Conservation (phyloP, 2,797 vertebrate species). For the Smutsia gigantea region DNA sequence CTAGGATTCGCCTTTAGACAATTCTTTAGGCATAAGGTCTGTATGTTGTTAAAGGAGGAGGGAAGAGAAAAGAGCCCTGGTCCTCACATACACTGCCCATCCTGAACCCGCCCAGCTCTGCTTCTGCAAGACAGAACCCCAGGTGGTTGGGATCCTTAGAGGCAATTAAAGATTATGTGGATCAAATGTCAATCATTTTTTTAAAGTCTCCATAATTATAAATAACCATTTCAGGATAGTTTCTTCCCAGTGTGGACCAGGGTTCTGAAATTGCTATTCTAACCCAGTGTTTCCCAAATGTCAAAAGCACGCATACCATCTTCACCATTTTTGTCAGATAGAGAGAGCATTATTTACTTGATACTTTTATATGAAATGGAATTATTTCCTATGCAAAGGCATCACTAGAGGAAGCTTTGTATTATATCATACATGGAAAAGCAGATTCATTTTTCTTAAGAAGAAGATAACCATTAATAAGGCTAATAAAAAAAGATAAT, state of each 20-base stretch:
- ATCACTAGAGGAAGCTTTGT: neutral
- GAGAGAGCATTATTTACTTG: neutral
- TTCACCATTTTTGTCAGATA: neutral
- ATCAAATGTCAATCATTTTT: neutral
- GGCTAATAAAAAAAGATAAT: neutral
- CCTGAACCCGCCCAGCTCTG: neutral
- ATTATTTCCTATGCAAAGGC: neutral
- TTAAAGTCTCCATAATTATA: neutral
- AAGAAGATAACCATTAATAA: neutral
- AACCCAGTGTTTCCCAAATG: conserved; percentile 61
- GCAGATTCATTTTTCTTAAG: neutral
- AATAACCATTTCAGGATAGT: neutral
- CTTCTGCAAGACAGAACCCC: neutral
- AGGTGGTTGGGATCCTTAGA: neutral
- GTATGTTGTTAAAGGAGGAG: conserved; percentile 71
- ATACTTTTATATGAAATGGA: neutral
- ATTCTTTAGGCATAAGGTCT: conserved; percentile 95
- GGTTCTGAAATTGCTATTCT: conserved; percentile 77
- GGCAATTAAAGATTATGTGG: neutral
- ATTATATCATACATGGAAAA: neutral
- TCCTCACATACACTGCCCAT: neutral
- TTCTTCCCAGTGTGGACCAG: conserved; percentile 79
- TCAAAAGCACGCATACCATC: neutral
- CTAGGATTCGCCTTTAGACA: conserved; percentile 89
- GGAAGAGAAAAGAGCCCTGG: conserved; percentile 78